These are phyloP conservation scores for Corythaixoides concolor DNA, from an alignment of 2,113 vertebrate species.

Conservation along the genomic window DNA sequence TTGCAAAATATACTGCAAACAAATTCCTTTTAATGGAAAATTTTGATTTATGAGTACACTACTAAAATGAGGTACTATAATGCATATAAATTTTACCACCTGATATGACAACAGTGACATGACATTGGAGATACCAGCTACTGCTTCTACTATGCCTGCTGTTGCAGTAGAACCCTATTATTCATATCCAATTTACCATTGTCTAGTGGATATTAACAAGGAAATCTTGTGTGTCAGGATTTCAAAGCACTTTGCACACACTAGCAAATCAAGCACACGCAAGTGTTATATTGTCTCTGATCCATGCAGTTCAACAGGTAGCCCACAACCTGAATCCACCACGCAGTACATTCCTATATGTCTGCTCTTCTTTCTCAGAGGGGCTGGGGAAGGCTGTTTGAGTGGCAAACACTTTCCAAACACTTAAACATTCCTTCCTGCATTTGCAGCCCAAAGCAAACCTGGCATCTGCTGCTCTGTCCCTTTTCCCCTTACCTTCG, in stretches of 20 bases:
- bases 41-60: neutral
- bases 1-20: neutral
- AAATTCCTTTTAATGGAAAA: neutral
- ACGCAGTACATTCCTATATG: neutral
- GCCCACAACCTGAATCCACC: neutral
- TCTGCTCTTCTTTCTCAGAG: neutral
- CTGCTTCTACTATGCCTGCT: neutral
- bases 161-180: neutral
- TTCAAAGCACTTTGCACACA: neutral
- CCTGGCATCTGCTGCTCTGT: neutral
- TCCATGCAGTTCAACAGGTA: neutral
- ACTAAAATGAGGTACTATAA: neutral
- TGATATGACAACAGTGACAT: neutral
- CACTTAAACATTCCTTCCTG: neutral
- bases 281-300: neutral
- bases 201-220: neutral
- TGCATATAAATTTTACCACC: neutral
- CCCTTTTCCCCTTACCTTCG: neutral
- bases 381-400: neutral
- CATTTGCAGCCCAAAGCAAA: neutral
- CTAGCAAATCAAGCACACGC: neutral
- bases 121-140: neutral
- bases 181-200: neutral
- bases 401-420: neutral
- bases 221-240: neutral